Evolutionary conservation across 1,140 invertebrate genomes (phyloP).

Genomic region (Neocloeon triangulifer): DNA sequence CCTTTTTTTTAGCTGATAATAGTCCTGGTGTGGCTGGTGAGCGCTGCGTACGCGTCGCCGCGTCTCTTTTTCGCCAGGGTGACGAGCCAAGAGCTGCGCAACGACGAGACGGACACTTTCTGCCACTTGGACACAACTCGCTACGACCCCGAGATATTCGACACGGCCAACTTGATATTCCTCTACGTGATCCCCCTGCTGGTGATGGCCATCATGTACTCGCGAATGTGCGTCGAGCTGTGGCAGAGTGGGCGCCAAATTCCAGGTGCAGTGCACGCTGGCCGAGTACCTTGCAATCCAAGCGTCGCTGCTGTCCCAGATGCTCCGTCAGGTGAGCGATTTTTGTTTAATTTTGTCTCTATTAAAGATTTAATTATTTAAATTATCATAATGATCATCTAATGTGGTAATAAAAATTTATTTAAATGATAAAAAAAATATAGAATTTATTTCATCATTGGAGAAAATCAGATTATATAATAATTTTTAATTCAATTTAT

Average conservation of each 20-base stretch:
- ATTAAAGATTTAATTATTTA: too few relatives aligned
- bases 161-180: slow-evolving; percentile 49
- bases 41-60: slow-evolving; percentile 48
- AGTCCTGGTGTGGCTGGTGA: slow-evolving; percentile 46
- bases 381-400: too few relatives aligned
- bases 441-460: too few relatives aligned
- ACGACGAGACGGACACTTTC: slow-evolving; percentile 38
- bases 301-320: too few relatives aligned
- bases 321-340: too few relatives aligned
- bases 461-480: too few relatives aligned
- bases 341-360: too few relatives aligned
- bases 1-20: slow-evolving; percentile 34
- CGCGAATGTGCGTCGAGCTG: slow-evolving; percentile 6
- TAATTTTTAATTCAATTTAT: too few relatives aligned
- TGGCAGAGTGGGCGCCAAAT: slow-evolving; percentile 5
- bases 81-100: slow-evolving; percentile 27
- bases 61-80: slow-evolving; percentile 51
- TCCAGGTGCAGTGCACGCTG: not conserved
- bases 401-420: too few relatives aligned
- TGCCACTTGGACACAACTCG: slow-evolving; percentile 45
- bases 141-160: slow-evolving; percentile 49
- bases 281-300: too few relatives aligned
- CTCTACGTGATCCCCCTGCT: slow-evolving; percentile 47
- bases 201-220: slow-evolving; percentile 39
- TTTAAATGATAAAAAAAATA: too few relatives aligned